These are phyloP conservation scores for Pyrgus malvae DNA, from an alignment of 2,888 invertebrate genomes.

Conservation along the genomic window DNA sequence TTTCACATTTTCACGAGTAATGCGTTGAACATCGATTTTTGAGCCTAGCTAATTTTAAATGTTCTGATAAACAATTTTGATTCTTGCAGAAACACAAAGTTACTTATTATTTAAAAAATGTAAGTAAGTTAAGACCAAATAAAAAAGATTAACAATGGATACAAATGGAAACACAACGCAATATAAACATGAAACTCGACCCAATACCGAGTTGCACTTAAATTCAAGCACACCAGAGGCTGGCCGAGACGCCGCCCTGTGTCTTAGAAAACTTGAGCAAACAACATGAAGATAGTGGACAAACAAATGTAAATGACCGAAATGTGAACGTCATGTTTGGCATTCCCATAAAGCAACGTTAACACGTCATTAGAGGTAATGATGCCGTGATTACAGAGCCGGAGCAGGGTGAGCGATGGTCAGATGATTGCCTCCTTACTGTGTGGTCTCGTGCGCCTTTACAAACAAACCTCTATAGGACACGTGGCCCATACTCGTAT, in stretches of 20 bases:
- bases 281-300: constrained; percentile 75
- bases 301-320: constrained; percentile 82
- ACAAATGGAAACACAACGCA: constrained; percentile 35
- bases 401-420: constrained; percentile 64
- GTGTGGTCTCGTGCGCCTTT: constrained; percentile 73
- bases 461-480: constrained; percentile 61
- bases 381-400: constrained; percentile 76
- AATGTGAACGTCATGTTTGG: constrained; percentile 82
- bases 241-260: constrained; percentile 75
- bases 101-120: neutral
- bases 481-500: constrained; percentile 52
- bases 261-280: constrained; percentile 77
- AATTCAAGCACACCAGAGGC: constrained; percentile 67
- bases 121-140: neutral
- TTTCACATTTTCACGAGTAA: too few species aligned
- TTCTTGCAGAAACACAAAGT: too few species aligned
- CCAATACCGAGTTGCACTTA: constrained; percentile 65
- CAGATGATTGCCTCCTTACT: constrained; percentile 72
- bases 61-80: too few species aligned
- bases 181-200: constrained; percentile 47
- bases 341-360: constrained; percentile 82
- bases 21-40: too few species aligned
- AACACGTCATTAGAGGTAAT: constrained; percentile 82
- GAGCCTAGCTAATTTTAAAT: too few species aligned
- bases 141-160: neutral